A percentile compares a stretch with the other conserved stretches of the same genome.
Conservation (phyloP, 1,140 invertebrate genomes). For the Littorina saxatilis region DNA sequence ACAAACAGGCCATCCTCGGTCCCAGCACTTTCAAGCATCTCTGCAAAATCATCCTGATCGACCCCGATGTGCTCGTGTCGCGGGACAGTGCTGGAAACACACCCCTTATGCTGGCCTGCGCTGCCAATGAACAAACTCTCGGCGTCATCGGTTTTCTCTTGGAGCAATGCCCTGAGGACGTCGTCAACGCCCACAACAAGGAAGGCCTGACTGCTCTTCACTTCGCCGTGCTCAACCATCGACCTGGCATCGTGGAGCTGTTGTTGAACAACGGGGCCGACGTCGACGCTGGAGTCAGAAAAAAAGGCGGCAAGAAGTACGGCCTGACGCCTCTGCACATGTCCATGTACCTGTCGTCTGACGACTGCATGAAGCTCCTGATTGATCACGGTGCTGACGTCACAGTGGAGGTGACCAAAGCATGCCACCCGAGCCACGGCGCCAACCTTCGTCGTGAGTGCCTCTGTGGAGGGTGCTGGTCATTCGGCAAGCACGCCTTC, state of each 20-base stretch:
- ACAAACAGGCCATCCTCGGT: not conserved
- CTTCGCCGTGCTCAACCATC: slow-evolving; percentile 9
- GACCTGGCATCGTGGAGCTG: not conserved
- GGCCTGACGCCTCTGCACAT: slow-evolving; percentile 9
- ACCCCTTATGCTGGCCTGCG: not conserved
- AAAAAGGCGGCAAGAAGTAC: not conserved
- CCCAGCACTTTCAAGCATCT: not conserved
- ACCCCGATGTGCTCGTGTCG: not conserved
- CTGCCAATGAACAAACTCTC: not conserved
- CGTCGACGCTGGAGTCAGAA: not conserved
- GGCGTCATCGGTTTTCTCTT: not conserved
- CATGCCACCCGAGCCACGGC: not conserved
- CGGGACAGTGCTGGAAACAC: not conserved
- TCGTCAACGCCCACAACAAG: not conserved
- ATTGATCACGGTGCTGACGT: not conserved
- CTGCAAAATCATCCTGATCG: not conserved
- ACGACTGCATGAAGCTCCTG: not conserved
- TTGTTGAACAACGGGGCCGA: not conserved
- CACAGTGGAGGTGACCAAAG: not conserved
- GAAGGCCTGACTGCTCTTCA: slow-evolving; percentile 2
- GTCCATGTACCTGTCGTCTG: not conserved
- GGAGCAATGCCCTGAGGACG: not conserved
- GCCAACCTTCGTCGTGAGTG: slow-evolving; percentile 1
- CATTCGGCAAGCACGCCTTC: not conserved
- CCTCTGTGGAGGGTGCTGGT: slow-evolving; percentile 3